Conservation (phyloP, 2,797 vertebrate genomes). For the Pyrocephalus nanus region DNA sequence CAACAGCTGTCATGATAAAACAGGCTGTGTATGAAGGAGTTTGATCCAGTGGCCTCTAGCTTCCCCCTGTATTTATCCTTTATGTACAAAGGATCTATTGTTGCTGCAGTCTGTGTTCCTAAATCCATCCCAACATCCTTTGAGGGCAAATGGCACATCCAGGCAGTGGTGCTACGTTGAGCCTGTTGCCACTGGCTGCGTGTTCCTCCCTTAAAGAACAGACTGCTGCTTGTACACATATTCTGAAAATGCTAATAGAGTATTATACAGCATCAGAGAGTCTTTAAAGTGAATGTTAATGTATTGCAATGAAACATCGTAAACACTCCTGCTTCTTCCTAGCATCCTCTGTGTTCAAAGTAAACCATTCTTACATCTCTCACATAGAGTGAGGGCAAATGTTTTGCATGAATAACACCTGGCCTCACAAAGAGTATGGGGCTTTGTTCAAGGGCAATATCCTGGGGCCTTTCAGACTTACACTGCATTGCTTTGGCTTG, state of each 20-base stretch:
- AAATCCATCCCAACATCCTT: not conserved
- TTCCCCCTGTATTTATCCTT: constrained; percentile 18
- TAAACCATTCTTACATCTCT: not conserved
- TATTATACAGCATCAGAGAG: not conserved
- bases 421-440: not conserved
- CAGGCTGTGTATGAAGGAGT: not conserved
- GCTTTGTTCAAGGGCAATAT: not conserved
- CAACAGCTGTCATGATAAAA: constrained; percentile 38
- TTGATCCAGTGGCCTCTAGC: not conserved
- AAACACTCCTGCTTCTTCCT: not conserved
- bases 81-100: constrained; percentile 34
- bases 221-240: not conserved
- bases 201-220: not conserved
- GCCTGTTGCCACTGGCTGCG: not conserved
- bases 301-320: not conserved
- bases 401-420: not conserved
- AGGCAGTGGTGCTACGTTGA: not conserved
- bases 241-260: not conserved
- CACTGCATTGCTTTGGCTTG: not conserved
- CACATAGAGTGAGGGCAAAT: not conserved
- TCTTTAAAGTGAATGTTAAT: not conserved
- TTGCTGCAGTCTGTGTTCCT: not conserved
- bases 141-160: not conserved
- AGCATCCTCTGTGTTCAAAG: not conserved
- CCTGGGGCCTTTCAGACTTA: not conserved